phyloP scores from a whole-genome alignment of 2,888 invertebrate species.

The Aspidiotus rigidus region DNA sequence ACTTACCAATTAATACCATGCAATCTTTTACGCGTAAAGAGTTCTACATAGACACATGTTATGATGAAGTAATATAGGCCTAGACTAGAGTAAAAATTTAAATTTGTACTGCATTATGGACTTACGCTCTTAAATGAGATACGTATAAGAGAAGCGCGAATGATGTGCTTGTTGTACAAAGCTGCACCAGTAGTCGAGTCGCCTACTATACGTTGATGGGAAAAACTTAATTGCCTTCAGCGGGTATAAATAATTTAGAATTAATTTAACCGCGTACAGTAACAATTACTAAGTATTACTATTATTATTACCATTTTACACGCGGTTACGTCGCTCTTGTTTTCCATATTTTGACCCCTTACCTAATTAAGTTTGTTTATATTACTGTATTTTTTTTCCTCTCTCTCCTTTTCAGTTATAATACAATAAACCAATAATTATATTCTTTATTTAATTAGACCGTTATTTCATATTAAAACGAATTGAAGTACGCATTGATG shows the following conservation, averaged over 20 bases:
- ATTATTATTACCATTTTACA: slow-evolving; percentile 32
- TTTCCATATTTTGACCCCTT: slow-evolving; percentile 25
- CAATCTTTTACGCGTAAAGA: too few relatives aligned
- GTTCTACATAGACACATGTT: too few relatives aligned
- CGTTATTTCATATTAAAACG: slow-evolving; percentile 2
- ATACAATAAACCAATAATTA: slow-evolving; percentile 28
- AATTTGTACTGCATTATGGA: too few relatives aligned
- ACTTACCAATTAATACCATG: too few relatives aligned
- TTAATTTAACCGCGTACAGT: slow-evolving; percentile 21
- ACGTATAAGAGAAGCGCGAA: too few relatives aligned
- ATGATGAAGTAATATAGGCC: too few relatives aligned
- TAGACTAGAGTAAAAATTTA: too few relatives aligned
- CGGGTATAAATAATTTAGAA: slow-evolving; percentile 30
- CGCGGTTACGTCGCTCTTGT: slow-evolving; percentile 28
- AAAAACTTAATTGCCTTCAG: slow-evolving; percentile 30
- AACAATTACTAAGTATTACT: slow-evolving; percentile 29
- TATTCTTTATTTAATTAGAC: slow-evolving; percentile 8
- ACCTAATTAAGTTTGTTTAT: slow-evolving; percentile 31
- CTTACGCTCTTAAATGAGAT: too few relatives aligned
- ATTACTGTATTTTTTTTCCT: neutral
- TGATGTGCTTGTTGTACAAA: too few relatives aligned
- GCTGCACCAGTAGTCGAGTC: neutral
- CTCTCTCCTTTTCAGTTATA: slow-evolving; percentile 20
- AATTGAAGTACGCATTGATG: neutral
- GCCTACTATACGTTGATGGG: slow-evolving; percentile 24